Percentiles rank a stretch among this genome's conserved stretches.
Conservation (phyloP, 2,797 vertebrate genomes). For the Danio tinwini region DNA sequence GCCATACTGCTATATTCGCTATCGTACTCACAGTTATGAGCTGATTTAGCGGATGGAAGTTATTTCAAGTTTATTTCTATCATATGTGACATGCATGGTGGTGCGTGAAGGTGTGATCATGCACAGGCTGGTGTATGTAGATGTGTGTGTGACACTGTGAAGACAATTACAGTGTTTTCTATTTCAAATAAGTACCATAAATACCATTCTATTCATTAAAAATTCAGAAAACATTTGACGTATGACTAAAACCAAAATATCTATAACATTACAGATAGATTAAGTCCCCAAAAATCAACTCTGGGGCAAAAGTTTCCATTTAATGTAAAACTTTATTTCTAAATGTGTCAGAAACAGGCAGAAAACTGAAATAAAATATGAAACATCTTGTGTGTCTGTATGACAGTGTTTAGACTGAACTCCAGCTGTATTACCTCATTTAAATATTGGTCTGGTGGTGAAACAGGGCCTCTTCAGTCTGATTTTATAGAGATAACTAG, state of each 20-base stretch:
- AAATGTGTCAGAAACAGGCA: too few relatives aligned
- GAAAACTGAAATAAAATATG: too few relatives aligned
- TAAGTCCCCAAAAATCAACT: too few relatives aligned
- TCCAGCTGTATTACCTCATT: background rate
- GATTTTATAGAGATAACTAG: background rate
- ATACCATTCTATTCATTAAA: too few relatives aligned
- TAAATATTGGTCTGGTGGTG: background rate
- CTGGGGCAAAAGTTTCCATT: too few relatives aligned
- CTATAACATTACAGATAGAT: too few relatives aligned
- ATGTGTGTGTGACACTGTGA: slow-evolving; percentile 1
- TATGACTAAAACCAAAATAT: too few relatives aligned
- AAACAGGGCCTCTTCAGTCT: background rate
- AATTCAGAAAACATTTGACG: too few relatives aligned
- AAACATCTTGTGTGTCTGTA: too few relatives aligned
- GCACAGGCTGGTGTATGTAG: slow-evolving; percentile 31
- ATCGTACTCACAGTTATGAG: slow-evolving; percentile 3
- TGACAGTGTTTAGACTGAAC: background rate
- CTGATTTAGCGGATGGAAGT: background rate
- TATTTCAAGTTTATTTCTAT: slow-evolving; percentile 15
- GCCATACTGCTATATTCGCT: slow-evolving; percentile 25
- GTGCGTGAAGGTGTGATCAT: slow-evolving; percentile 32
- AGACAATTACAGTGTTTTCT: too few relatives aligned
- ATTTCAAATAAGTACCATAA: too few relatives aligned
- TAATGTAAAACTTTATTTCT: too few relatives aligned
- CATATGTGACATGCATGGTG: slow-evolving; percentile 18